Conservation (phyloP, 2,888 invertebrate genomes). For the Trichopoda pennipes region DNA sequence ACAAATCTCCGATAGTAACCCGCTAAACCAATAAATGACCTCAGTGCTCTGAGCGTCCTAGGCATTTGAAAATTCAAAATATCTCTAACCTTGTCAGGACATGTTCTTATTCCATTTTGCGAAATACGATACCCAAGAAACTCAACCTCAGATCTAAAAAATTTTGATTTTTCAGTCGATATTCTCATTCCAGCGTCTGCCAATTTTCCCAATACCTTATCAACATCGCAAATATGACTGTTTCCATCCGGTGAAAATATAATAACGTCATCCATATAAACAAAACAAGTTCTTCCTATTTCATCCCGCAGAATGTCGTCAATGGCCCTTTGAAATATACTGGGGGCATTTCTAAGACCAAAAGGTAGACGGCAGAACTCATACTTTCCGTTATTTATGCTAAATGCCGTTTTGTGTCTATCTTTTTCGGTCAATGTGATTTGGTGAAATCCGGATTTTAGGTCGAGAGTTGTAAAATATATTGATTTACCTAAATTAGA, state of each 20-base stretch:
- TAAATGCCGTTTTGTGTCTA: too few relatives aligned
- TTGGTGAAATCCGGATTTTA: slow-evolving; percentile 57
- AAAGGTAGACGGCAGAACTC: slow-evolving; percentile 77
- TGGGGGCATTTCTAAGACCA: slow-evolving; percentile 78
- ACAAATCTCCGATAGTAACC: slow-evolving; percentile 48
- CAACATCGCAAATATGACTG: slow-evolving; percentile 42
- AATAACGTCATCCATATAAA: slow-evolving; percentile 67
- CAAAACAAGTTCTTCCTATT: slow-evolving; percentile 64
- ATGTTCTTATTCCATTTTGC: slow-evolving; percentile 36
- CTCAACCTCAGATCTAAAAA: slow-evolving; percentile 31
- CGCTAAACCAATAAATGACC: slow-evolving; percentile 47
- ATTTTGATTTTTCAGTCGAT: slow-evolving; percentile 22
- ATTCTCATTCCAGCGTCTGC: slow-evolving; percentile 31
- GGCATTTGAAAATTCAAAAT: slow-evolving; percentile 47
- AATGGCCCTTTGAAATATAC: slow-evolving; percentile 28
- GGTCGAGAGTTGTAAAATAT: slow-evolving; percentile 34
- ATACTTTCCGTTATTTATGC: slow-evolving; percentile 75
- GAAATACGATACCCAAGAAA: slow-evolving; percentile 48
- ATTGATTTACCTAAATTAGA: slow-evolving; percentile 32
- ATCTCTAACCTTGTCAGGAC: slow-evolving; percentile 28
- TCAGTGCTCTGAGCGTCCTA: slow-evolving; percentile 41
- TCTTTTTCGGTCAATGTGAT: too few relatives aligned
- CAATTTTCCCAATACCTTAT: slow-evolving; percentile 11
- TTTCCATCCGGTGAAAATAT: slow-evolving; percentile 40
- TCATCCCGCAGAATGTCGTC: slow-evolving; percentile 66